Evolutionary conservation across 2,113 vertebrate genomes (phyloP), one percentile per base, ranked within the genome.

Genomic region (Castor canadensis): DNA sequence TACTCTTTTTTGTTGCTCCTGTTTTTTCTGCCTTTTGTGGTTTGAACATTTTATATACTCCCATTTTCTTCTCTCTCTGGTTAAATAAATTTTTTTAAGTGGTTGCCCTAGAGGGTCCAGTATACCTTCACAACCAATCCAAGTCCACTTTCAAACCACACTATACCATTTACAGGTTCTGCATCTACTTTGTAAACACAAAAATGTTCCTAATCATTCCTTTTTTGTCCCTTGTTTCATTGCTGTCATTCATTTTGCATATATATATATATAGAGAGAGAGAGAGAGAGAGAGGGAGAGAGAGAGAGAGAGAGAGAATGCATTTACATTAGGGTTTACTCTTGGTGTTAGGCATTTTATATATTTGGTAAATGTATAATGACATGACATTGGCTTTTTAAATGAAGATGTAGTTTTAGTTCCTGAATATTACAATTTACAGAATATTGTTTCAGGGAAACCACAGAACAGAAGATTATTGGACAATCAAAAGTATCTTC

Each of bases 341-440:
- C 24, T 77, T 72, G 75, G 12, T 95, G 4, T 66, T 72, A 60
- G 83, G 49, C 5, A 54, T 66, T 75, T 11, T 87, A 0, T 77
- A 22, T 73, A 24, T 91, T 96, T 54, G 67, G 32, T 56, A 85
- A 28, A 54, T 87, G 8, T 75, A 12, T 83, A 76, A 47, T 82
- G 67, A 75, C 72, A 54, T 45, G 17, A 52, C 24, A 45, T 79
- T 62, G 43, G 4, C 6, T 89, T 86, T 96, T 69, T 86, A 81
- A 81, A 17, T 75, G 52, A 43, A 86, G n/a, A 60, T 87, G 64
- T 90, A 71, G 13, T 96, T 77, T 71, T 52, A 87, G 69, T 95
- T 93, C 62, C 62, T 77, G 76, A 84, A 87, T 79, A 93, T 73
- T 91, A n/a, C 72, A 88, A 88, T 95, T 88, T 88, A 54, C 40